Conservation (phyloP, 2,888 invertebrate genomes). For the Ophraella communa region DNA sequence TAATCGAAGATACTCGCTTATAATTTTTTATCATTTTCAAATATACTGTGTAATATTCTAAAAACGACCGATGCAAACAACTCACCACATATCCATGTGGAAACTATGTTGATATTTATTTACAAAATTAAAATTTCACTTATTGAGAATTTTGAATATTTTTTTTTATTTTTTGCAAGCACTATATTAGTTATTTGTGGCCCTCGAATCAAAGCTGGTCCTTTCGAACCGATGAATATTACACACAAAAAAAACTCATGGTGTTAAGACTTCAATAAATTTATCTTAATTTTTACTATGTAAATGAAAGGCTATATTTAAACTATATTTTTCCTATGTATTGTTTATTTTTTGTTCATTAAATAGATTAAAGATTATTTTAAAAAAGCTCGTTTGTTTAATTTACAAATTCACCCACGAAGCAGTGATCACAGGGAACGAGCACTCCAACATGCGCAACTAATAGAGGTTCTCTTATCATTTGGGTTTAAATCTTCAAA, state of each 20-base stretch:
- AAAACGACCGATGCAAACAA: slow-evolving; percentile 16
- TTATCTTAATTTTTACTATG: slow-evolving; percentile 45
- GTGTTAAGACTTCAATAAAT: slow-evolving; percentile 43
- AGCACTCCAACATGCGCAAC: no score
- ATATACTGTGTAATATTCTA: slow-evolving; percentile 20
- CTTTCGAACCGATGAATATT: slow-evolving; percentile 34
- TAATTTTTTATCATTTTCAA: slow-evolving; percentile 13
- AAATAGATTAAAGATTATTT: slow-evolving; percentile 45
- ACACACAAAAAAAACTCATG: slow-evolving; percentile 42
- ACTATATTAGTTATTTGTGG: no score
- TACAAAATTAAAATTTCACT: neutral
- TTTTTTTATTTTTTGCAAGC: no score
- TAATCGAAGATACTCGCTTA: slow-evolving; percentile 21
- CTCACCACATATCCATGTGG: slow-evolving; percentile 34
- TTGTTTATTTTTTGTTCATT: slow-evolving; percentile 46
- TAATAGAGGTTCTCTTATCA: no score
- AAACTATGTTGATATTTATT: slow-evolving; percentile 10
- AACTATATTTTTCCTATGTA: slow-evolving; percentile 46
- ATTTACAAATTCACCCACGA: no score
- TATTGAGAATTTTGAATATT: no score
- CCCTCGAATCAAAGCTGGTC: slow-evolving; percentile 27
- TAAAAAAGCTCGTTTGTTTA: slow-evolving; percentile 17
- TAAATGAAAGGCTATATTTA: slow-evolving; percentile 46
- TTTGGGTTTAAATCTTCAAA: no score
- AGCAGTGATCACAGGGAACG: no score